These are phyloP conservation scores for Athalia circularis DNA, from an alignment of 2,888 invertebrate genomes.

Conservation along the genomic window DNA sequence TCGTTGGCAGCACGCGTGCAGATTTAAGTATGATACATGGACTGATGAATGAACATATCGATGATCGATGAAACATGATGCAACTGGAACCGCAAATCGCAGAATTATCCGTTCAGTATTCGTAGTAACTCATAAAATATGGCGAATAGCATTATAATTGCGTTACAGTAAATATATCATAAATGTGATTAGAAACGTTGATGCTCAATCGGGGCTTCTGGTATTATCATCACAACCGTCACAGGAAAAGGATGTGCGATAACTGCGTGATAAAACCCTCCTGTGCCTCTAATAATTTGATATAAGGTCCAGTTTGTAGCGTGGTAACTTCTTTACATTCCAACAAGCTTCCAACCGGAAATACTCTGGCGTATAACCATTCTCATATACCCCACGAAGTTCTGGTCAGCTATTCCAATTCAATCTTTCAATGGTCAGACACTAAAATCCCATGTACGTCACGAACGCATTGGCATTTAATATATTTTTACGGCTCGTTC, in stretches of 20 bases:
- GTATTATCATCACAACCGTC: conserved; percentile 39
- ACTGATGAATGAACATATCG: too few relatives aligned
- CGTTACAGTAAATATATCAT: neutral
- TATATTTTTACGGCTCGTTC: conserved; percentile 9
- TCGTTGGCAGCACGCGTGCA: too few relatives aligned
- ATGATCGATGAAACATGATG: too few relatives aligned
- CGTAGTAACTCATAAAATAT: too few relatives aligned
- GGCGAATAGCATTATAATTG: neutral
- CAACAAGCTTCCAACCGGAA: neutral
- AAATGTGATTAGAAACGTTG: conserved; percentile 7
- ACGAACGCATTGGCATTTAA: conserved; percentile 19
- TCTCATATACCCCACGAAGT: too few relatives aligned
- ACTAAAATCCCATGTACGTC: neutral
- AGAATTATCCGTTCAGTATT: too few relatives aligned
- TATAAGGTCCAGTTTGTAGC: conserved; percentile 26
- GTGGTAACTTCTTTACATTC: conserved; percentile 1
- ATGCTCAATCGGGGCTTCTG: conserved; percentile 7
- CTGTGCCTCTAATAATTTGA: conserved; percentile 1
- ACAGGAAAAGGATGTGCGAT: conserved; percentile 67
- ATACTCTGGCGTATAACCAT: too few relatives aligned
- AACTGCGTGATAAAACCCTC: conserved; percentile 45
- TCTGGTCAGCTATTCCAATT: too few relatives aligned
- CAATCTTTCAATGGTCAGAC: neutral
- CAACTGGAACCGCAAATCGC: too few relatives aligned
- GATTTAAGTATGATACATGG: too few relatives aligned